These are phyloP conservation scores for Mactromeris polynyma DNA, from an alignment of 2,888 invertebrate genomes.

Conservation along the genomic window DNA sequence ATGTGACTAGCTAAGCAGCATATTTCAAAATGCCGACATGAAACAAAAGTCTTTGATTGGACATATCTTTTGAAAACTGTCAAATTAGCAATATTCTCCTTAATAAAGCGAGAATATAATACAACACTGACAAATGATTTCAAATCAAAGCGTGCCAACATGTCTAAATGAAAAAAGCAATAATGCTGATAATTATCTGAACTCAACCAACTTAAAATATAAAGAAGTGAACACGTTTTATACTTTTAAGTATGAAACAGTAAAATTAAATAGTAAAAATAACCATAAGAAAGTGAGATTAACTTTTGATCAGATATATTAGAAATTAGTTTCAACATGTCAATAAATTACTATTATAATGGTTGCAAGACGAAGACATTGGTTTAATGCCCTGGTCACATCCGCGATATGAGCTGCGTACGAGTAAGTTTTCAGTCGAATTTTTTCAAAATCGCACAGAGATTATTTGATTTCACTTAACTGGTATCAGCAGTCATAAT, in stretches of 20 bases:
- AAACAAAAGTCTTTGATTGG: not conserved
- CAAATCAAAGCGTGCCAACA: not conserved
- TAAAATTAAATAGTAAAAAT: not conserved
- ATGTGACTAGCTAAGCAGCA: not conserved
- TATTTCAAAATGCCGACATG: not conserved
- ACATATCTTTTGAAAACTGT: too few species aligned
- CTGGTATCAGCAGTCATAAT: not conserved
- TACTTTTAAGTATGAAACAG: not conserved
- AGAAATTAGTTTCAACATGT: not conserved
- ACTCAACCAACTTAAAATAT: not conserved
- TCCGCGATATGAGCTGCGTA: too few species aligned
- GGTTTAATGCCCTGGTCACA: too few species aligned
- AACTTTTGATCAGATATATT: not conserved
- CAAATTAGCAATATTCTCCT: too few species aligned
- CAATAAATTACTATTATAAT: too few species aligned
- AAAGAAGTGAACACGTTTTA: not conserved
- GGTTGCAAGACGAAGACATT: not conserved
- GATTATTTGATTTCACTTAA: not conserved
- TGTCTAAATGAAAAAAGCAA: too few species aligned
- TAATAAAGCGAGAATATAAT: not conserved
- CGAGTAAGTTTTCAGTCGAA: too few species aligned
- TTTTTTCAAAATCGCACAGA: too few species aligned
- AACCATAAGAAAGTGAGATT: not conserved
- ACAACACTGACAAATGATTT: not conserved
- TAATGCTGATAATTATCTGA: not conserved